Base-by-base conservation (phyloP, 2,888 invertebrate species). In the Nemotelus nigrinus region DNA sequence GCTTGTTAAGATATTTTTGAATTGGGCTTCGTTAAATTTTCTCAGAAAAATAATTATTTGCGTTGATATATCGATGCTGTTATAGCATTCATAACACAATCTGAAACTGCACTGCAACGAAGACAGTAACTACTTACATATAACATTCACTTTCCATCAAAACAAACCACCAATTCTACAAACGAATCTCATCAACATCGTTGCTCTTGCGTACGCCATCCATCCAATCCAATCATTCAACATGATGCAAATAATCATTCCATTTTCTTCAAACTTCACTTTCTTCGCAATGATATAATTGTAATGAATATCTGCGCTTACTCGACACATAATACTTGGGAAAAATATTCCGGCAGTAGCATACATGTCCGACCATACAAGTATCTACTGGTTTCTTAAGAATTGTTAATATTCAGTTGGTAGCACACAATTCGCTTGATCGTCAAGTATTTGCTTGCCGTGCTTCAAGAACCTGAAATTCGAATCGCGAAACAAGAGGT, bases 381-480 rank as follows among this genome's bases (percentile, higher is more conserved):
- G 25, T 25, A 25, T 25, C 25, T 25, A 25, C 25, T 25, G 25
- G 0, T 25, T 25, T 25, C 25, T 25, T 25, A 50, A 50, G 50
- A 50, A 50, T 50, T 50, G 50, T 8, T 1, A 5, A 50, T 50
- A 1, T 25, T 25, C 25, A 25, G 25, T 25, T 50, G 50, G 6
- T 50, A 5, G 50, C 50, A 50, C 50, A 50, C 50, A 50, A 50
- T 50, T 50, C 50, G 50, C 50, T 50, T 5, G 50, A 58, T 4
- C 25, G 58, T 2, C 25, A 25, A 25, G 25, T 25, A 25, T 25
- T 25, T 25, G 25, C 25, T 25, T 25, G 25, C 1, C 25, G 65
- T 65, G 41, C 65, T 65, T 65, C 47, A n/a, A 65, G 65, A 65
- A 65, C 65, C 65, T 65, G 65, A 65, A 65, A 65, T 65, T 65